Evolutionary conservation across 2,888 invertebrate species (phyloP).

Genomic region (Eilema griseolum): DNA sequence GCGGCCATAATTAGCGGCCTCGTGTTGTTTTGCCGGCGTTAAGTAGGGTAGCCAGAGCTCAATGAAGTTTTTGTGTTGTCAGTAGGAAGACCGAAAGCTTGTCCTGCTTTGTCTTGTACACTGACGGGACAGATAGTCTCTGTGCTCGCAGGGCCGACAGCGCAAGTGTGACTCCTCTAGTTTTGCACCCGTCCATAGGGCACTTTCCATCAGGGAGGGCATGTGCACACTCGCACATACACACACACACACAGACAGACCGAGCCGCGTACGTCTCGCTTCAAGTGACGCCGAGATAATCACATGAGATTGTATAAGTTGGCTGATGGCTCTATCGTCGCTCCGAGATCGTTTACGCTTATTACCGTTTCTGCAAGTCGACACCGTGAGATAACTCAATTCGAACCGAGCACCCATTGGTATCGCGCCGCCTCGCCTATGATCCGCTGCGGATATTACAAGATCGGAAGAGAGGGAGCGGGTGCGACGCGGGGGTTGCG

Average conservation of each 20-base stretch:
- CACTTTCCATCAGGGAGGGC: too few species aligned
- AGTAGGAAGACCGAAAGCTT: too few species aligned
- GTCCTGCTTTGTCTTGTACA: too few species aligned
- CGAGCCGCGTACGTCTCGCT: neutral
- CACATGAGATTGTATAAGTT: neutral
- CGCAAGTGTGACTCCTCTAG: too few species aligned
- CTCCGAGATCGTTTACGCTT: neutral
- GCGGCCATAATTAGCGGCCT: too few species aligned
- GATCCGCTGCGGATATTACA: conserved; percentile 4
- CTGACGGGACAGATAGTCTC: too few species aligned
- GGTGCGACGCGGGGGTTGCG: neutral
- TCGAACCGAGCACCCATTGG: neutral
- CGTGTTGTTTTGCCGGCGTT: too few species aligned
- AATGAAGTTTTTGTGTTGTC: too few species aligned
- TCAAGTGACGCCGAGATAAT: neutral
- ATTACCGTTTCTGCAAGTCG: neutral
- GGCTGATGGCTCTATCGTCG: neutral
- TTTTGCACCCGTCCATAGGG: too few species aligned
- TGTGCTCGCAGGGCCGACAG: too few species aligned
- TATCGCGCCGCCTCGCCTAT: neutral
- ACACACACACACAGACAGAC: neutral
- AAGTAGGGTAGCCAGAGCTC: too few species aligned
- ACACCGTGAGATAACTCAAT: conserved; percentile 2
- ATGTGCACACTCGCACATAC: too few species aligned
- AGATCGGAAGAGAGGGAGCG: neutral